Percentiles rank a stretch among this genome's conserved stretches.
Evolutionary conservation across 2,113 vertebrate species (phyloP).

Genomic region (Anarhynchus alexandrinus): DNA sequence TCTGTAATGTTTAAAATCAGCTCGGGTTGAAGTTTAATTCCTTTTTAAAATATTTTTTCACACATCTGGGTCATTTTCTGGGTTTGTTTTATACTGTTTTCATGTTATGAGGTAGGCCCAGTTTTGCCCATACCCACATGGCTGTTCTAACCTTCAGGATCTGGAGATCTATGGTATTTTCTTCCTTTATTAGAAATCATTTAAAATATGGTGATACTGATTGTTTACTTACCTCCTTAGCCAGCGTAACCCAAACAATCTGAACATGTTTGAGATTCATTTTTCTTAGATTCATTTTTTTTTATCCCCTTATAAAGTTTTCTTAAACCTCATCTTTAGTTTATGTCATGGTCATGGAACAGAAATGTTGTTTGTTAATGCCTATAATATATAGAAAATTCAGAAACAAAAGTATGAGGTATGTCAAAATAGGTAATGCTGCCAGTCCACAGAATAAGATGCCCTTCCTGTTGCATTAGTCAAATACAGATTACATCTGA

Average conservation of each 20-base stretch:
- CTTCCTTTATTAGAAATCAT: background rate
- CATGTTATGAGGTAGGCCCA: background rate
- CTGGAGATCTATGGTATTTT: background rate
- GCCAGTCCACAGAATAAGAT: background rate
- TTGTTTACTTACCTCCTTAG: background rate
- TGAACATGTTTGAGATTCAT: background rate
- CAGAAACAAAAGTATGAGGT: background rate
- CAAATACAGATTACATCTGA: background rate
- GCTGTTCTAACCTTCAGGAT: background rate
- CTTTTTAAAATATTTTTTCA: background rate
- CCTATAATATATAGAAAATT: background rate
- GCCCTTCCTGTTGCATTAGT: background rate
- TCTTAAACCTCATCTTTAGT: background rate
- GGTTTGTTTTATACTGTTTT: background rate
- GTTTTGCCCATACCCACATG: background rate
- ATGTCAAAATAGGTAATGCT: background rate
- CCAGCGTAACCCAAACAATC: background rate
- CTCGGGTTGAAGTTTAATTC: background rate
- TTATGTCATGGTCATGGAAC: background rate
- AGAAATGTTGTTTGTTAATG: background rate
- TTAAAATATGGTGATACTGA: background rate
- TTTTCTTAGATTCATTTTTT: background rate
- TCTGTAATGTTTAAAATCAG: background rate
- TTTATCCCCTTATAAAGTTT: background rate
- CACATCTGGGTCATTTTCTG: background rate